Evolutionary conservation across 1,140 invertebrate species (phyloP).

Genomic region (Penaeus japonicus): DNA sequence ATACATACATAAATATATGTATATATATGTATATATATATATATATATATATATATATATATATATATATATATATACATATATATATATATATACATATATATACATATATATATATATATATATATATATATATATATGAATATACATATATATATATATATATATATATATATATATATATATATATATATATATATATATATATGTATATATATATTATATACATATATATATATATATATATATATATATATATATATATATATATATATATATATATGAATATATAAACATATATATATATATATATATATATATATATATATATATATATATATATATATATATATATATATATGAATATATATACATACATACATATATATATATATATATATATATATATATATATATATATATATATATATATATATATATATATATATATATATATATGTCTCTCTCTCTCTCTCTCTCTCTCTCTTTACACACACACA

Average conservation of each 20-base stretch:
- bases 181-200: neutral
- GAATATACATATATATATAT: neutral
- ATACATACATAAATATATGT: neutral
- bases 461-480: neutral
- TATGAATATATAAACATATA: neutral
- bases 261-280: neutral
- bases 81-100: neutral
- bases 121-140: neutral
- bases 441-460: neutral
- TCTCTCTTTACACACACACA: neutral
- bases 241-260: conserved; percentile 6
- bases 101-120: neutral
- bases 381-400: neutral
- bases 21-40: neutral
- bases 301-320: neutral
- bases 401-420: conserved; percentile 7
- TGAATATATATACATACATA: neutral
- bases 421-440: neutral
- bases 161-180: neutral
- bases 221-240: neutral
- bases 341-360: neutral
- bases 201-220: neutral
- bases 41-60: neutral
- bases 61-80: neutral
- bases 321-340: neutral